These are phyloP conservation scores for Peromyscus melanophrys DNA, from an alignment of 2,797 vertebrate species.

Conservation along the genomic window DNA sequence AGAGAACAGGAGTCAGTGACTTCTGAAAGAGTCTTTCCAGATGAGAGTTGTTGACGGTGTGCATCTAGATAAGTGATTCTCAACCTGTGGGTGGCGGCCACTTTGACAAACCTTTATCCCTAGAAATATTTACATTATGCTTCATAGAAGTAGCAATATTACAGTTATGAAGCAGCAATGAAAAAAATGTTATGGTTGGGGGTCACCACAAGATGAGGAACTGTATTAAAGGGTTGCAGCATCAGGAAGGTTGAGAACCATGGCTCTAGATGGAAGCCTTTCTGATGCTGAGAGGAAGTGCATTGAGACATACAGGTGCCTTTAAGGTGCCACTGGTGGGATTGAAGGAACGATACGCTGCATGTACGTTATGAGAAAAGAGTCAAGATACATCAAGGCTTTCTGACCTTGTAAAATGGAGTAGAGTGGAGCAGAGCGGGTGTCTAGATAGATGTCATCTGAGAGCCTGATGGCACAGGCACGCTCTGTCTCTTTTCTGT, in stretches of 20 bases:
- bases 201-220: too few species aligned
- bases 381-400: neutral
- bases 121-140: too few species aligned
- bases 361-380: neutral
- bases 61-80: too few species aligned
- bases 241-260: too few species aligned
- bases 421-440: neutral
- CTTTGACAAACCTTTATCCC: too few species aligned
- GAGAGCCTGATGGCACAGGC: neutral
- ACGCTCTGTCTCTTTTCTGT: neutral
- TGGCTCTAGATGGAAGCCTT: accelerated
- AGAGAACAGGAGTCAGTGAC: neutral
- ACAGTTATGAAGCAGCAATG: too few species aligned
- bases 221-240: too few species aligned
- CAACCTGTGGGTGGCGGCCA: too few species aligned
- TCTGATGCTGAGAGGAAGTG: neutral
- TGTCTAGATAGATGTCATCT: neutral
- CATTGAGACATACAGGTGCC: too few species aligned
- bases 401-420: neutral
- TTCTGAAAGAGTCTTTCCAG: neutral
- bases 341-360: neutral
- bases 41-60: neutral
- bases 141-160: too few species aligned
- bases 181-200: too few species aligned
- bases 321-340: neutral